Base-by-base conservation (phyloP, 2,888 invertebrate genomes). In the Caenorhabditis uteleia region DNA sequence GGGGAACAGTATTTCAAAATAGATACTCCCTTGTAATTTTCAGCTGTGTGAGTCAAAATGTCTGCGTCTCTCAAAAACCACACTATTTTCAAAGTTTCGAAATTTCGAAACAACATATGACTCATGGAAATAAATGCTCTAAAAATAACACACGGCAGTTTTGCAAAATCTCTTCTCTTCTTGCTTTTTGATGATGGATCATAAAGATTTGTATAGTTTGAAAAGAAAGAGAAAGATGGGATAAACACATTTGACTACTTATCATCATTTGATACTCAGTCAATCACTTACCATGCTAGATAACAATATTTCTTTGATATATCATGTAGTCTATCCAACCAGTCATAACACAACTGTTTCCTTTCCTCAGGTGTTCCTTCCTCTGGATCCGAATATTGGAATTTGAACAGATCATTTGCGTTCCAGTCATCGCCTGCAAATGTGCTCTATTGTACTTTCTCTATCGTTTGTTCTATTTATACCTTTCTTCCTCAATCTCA, bases 241-340 rank as follows among this genome's bases (percentile, higher is more conserved):
- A 46, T 21, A 39, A 39, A 39, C 18, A 20, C 18, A 4, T 16
- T 18, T 7, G 2, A 21, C n/a, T n/a, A n/a, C n/a, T n/a, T n/a
- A n/a, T 29, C 29, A 8, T 29, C 29, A 6, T 38, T 6, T 18
- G n/a, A 38, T 8, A 8, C 8, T 36, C 36, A 20, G 25, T 14
- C 12, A 5, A 36, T 0, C 5, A 50, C 70, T 34, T 10, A 75
- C 75, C 75, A 75, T 10, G 75, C 75, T 25, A 75, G 50, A 40
- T 75, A 75, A 55, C 75, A 75, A 50, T 73, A 75, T 45, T 75
- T 75, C 42, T 75, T 75, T 14, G 60, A 61, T 36, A 75, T 75
- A 16, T 66, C 65, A 16, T 72, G 71, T 1, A 75, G 59, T 21
- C 75, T 25, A 31, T 70, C 69, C 23, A 75, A 53, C 75, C 75